Evolutionary conservation across 2,888 invertebrate genomes (phyloP).

Genomic region (Odiellus spinosus): DNA sequence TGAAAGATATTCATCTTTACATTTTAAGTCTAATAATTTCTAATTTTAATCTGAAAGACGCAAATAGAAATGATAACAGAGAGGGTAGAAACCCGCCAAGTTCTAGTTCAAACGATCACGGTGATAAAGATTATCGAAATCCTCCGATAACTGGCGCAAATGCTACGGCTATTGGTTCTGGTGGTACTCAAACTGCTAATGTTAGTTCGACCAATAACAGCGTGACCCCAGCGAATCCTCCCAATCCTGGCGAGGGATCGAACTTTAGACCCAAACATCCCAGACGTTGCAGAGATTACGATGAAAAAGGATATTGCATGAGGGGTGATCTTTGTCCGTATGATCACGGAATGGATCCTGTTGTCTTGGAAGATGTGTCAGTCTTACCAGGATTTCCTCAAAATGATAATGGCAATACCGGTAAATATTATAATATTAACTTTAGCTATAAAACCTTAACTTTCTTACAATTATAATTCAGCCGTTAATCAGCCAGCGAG

Average conservation of each 20-base stretch:
- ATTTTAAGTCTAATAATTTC: too few relatives aligned
- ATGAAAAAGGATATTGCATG: slow-evolving; percentile 91
- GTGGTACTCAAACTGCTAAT: not conserved
- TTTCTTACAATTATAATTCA: not conserved
- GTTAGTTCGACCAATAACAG: not conserved
- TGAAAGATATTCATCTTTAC: too few relatives aligned
- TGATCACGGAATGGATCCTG: slow-evolving; percentile 92
- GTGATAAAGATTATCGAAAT: slow-evolving; percentile 17
- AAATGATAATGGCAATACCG: slow-evolving; percentile 6
- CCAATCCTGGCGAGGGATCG: too few relatives aligned
- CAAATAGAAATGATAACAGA: too few relatives aligned
- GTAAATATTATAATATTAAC: not conserved
- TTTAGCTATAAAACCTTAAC: not conserved
- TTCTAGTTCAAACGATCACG: slow-evolving; percentile 14
- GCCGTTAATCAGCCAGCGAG: too few relatives aligned
- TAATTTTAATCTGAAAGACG: too few relatives aligned
- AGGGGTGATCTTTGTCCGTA: slow-evolving; percentile 89
- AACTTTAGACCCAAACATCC: slow-evolving; percentile 2
- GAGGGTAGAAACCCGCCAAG: not conserved
- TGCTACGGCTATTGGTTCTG: not conserved
- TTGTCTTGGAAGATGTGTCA: slow-evolving; percentile 53
- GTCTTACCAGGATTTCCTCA: slow-evolving; percentile 6
- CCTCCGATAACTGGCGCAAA: not conserved
- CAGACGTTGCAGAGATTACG: slow-evolving; percentile 66
- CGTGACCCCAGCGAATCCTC: not conserved